Percentiles rank a stretch among this genome's conserved stretches.
phyloP scores from a whole-genome alignment of 2,888 invertebrate genomes.

The Drosophila yooni region DNA sequence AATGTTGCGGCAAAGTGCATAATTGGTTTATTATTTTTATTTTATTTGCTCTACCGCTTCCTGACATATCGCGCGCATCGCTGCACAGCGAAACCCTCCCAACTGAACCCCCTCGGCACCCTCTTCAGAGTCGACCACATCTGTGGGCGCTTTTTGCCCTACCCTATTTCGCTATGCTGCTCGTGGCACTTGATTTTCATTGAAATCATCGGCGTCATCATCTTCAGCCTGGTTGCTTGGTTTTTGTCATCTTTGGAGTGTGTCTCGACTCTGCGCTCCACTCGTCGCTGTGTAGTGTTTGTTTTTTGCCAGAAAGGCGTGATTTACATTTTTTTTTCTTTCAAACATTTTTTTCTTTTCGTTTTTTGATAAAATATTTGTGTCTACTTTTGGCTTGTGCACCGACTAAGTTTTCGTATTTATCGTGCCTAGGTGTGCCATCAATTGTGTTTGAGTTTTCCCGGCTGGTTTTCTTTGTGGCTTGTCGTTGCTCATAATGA shows the following conservation, averaged over 20 bases:
- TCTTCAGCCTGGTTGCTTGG: constrained; percentile 36
- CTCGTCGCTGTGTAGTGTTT: constrained; percentile 34
- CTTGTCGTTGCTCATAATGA: constrained; percentile 42
- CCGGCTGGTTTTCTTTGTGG: constrained; percentile 46
- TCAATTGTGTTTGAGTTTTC: constrained; percentile 73
- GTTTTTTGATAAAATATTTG: constrained; percentile 72
- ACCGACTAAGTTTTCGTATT: constrained; percentile 79
- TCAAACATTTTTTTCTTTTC: constrained; percentile 24
- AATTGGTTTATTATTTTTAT: constrained; percentile 83
- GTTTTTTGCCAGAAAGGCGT: constrained; percentile 53
- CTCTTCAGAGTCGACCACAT: constrained; percentile 1
- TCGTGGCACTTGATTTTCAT: constrained; percentile 78
- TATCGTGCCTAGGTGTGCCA: constrained; percentile 81
- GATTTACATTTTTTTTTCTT: constrained; percentile 66
- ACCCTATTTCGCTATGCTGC: constrained; percentile 62
- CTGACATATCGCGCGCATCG: constrained; percentile 80
- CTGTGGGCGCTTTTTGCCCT: constrained; percentile 68
- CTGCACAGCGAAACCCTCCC: constrained; percentile 56
- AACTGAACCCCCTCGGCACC: constrained; percentile 4
- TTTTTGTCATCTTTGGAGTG: constrained; percentile 79
- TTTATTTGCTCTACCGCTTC: constrained; percentile 73
- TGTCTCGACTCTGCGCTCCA: constrained; percentile 59
- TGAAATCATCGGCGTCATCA: constrained; percentile 45
- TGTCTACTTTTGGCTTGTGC: constrained; percentile 63
- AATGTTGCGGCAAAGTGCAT: constrained; percentile 83